phyloP scores from a whole-genome alignment of 1,140 invertebrate species.

The Papilio aristodemus region DNA sequence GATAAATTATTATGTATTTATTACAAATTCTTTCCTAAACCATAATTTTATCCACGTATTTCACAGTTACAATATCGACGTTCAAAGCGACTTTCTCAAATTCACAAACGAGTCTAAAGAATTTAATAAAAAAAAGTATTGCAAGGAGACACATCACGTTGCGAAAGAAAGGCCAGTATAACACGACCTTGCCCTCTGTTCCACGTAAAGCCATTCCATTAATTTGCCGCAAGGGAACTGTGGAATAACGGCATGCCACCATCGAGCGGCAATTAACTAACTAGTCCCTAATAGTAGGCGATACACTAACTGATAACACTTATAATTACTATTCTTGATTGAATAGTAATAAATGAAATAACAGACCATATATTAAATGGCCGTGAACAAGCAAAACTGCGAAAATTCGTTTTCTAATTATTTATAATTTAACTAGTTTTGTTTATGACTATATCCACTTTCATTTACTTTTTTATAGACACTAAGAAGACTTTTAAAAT shows the following conservation, averaged over 20 bases:
- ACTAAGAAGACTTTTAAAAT: no score
- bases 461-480: no score
- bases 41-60: no score
- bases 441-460: no score
- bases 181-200: slow-evolving; percentile 20
- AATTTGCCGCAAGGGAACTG: slow-evolving; percentile 17
- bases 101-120: no score
- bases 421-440: neutral
- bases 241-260: slow-evolving; percentile 2
- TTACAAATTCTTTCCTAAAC: no score
- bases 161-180: neutral
- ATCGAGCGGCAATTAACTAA: slow-evolving; percentile 25
- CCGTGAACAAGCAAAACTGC: slow-evolving; percentile 5
- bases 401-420: neutral
- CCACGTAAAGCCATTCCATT: slow-evolving; percentile 12
- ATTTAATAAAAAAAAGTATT: no score
- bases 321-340: slow-evolving; percentile 15
- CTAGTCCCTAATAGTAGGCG: slow-evolving; percentile 16
- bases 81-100: no score
- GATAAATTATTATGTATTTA: no score
- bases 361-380: neutral
- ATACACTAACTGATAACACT: slow-evolving; percentile 21
- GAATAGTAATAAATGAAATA: slow-evolving; percentile 18
- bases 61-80: no score
- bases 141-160: no score